These are phyloP conservation scores for Megaceryle maxima DNA, from an alignment of 2,113 vertebrate species.

Conservation along the genomic window DNA sequence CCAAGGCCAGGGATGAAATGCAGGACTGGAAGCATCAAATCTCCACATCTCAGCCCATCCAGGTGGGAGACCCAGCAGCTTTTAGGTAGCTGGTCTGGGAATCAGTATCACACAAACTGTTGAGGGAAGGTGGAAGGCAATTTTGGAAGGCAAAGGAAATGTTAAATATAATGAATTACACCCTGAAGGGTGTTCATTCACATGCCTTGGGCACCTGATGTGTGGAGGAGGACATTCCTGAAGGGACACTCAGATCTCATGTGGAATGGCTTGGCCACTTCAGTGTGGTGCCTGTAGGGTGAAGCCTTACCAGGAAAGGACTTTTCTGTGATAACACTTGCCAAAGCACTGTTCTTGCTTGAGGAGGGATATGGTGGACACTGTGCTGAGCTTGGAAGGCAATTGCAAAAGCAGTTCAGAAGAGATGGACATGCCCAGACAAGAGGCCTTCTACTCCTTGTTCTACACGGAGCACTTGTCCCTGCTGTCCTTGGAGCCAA, in stretches of 20 bases:
- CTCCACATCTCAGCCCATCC: not conserved
- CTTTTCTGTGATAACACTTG: not conserved
- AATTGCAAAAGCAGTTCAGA: not conserved
- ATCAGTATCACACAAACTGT: not conserved
- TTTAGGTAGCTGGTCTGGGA: not conserved
- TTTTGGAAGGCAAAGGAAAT: not conserved
- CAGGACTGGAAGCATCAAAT: not conserved
- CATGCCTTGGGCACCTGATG: fast-evolving
- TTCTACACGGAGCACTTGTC: fast-evolving
- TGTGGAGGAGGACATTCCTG: not conserved
- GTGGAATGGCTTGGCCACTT: not conserved
- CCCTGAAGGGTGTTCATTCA: not conserved
- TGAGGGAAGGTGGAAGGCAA: not conserved
- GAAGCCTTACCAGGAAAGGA: not conserved
- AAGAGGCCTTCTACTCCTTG: not conserved
- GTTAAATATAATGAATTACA: not conserved
- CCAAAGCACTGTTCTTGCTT: not conserved
- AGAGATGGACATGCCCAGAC: not conserved
- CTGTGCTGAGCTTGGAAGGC: not conserved
- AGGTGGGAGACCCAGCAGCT: not conserved
- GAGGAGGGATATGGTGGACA: not conserved
- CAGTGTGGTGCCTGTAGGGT: not conserved
- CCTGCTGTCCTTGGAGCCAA: not conserved
- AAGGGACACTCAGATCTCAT: not conserved
- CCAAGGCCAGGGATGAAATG: not conserved